Conservation (phyloP, 2,797 vertebrate genomes). For the Chrysocyon brachyurus region DNA sequence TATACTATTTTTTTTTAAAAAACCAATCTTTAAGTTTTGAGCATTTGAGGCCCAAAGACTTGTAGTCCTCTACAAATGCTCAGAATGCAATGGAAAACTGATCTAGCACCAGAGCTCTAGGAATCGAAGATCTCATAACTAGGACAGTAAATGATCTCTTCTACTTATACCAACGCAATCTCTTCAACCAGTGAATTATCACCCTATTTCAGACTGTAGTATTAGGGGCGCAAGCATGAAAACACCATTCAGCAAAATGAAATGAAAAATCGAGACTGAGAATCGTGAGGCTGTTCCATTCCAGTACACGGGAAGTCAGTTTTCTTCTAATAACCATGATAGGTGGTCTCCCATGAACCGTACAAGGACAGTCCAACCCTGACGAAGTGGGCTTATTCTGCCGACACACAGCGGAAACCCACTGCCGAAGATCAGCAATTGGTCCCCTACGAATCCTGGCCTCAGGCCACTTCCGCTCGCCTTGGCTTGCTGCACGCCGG, state of each 20-base stretch:
- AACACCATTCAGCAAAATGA: not conserved
- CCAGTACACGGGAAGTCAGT: not conserved
- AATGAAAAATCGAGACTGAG: not conserved
- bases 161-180: not conserved
- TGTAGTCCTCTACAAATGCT: conserved; percentile 17
- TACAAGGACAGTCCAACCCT: not conserved
- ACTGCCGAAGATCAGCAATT: not conserved
- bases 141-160: conserved; percentile 37
- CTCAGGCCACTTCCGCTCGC: not conserved
- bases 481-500: not conserved
- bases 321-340: not conserved
- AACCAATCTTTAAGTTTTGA: conserved; percentile 29
- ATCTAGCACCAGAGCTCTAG: not conserved
- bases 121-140: not conserved
- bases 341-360: not conserved
- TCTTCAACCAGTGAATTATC: not conserved
- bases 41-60: conserved; percentile 3
- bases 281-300: not conserved
- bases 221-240: not conserved
- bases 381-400: not conserved
- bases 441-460: not conserved
- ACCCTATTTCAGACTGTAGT: not conserved
- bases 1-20: not conserved
- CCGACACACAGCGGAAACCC: not conserved
- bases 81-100: not conserved